These are phyloP conservation scores for Platorchestia sp. DNA, from an alignment of 1,140 invertebrate species.

Conservation along the genomic window DNA sequence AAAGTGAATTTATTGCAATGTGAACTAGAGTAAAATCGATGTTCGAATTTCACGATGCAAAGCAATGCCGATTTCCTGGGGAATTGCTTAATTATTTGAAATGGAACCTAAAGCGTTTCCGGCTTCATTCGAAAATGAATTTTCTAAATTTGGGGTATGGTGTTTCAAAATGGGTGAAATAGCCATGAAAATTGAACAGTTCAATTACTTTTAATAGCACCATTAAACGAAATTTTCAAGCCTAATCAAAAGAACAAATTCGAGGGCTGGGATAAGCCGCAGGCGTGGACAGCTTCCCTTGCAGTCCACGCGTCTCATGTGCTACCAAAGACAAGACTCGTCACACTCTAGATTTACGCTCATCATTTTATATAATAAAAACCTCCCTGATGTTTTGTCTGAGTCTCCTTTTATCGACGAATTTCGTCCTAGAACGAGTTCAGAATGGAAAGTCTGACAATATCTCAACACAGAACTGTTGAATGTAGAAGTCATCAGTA, in stretches of 20 bases:
- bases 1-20: not conserved
- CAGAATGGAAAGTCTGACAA: too few species aligned
- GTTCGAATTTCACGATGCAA: not conserved
- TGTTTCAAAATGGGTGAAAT: too few species aligned
- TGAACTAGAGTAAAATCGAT: not conserved
- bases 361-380: not conserved
- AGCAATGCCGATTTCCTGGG: not conserved
- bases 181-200: too few species aligned
- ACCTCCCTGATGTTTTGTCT: not conserved
- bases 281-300: not conserved
- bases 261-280: not conserved
- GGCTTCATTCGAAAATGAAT: not conserved
- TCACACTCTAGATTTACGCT: not conserved
- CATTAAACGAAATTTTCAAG: not conserved
- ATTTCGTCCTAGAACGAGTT: too few species aligned
- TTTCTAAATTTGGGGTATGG: too few species aligned
- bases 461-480: too few species aligned
- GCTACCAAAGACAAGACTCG: not conserved
- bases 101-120: not conserved
- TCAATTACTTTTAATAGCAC: not conserved
- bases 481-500: too few species aligned
- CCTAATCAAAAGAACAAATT: not conserved
- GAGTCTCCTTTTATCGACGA: not conserved
- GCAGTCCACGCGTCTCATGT: not conserved
- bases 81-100: not conserved